phyloP scores from a whole-genome alignment of 1,140 invertebrate genomes.

The Bombus polaris region DNA sequence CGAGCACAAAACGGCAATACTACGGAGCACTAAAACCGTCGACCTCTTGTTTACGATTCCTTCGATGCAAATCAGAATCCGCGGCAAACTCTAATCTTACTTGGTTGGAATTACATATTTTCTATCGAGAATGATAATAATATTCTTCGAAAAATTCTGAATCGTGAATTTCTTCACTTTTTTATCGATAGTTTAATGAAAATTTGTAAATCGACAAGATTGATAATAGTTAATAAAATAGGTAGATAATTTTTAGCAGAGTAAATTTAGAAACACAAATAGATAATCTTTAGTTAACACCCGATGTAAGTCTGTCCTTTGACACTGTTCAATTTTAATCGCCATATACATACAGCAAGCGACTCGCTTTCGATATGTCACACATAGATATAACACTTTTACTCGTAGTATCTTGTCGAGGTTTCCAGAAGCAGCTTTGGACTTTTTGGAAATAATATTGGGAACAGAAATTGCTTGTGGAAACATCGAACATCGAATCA shows the following conservation, averaged over 20 bases:
- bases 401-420: not conserved
- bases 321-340: not conserved
- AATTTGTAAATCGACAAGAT: not conserved
- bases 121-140: not conserved
- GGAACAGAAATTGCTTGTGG: not conserved
- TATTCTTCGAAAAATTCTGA: not conserved
- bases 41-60: slow-evolving; percentile 1
- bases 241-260: not conserved
- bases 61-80: slow-evolving; percentile 1
- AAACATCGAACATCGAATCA: not conserved
- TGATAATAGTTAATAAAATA: not conserved
- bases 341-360: not conserved
- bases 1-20: slow-evolving; percentile 38
- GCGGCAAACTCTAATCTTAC: not conserved
- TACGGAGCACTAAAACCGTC: slow-evolving; percentile 13
- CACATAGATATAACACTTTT: not conserved
- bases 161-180: not conserved
- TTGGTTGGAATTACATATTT: not conserved
- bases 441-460: not conserved
- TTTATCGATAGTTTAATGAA: not conserved
- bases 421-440: not conserved
- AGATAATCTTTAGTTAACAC: not conserved
- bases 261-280: not conserved
- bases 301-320: not conserved
- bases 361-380: slow-evolving; percentile 23